Evolutionary conservation across 2,888 invertebrate species (phyloP).

Genomic region (Pristionchus maxplancki): DNA sequence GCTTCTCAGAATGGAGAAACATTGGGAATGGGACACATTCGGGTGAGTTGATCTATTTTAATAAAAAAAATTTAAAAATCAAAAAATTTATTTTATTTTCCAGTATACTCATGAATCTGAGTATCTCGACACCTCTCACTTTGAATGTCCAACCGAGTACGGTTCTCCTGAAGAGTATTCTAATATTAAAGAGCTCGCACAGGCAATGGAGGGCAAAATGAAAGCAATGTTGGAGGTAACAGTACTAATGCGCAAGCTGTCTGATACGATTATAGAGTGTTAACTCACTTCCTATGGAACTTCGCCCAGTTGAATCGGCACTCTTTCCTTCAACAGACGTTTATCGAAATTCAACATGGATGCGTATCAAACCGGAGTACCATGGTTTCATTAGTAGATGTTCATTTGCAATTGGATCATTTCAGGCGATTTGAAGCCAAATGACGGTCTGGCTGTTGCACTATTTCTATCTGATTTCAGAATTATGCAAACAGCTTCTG

Average conservation of each 20-base stretch:
- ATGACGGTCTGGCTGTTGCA: not conserved
- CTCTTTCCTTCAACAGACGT: not conserved
- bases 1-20: not conserved
- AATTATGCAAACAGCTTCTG: not conserved
- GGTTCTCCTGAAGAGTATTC: not conserved
- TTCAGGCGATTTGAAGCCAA: not conserved
- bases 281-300: not conserved
- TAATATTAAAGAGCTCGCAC: not conserved
- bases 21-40: not conserved
- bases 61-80: no score
- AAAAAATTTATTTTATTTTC: no score
- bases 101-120: not conserved
- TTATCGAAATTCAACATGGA: not conserved
- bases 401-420: not conserved
- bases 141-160: not conserved
- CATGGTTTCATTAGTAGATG: not conserved
- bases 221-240: not conserved
- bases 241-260: no score
- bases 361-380: not conserved
- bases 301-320: not conserved
- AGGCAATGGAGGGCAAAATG: not conserved
- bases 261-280: not conserved
- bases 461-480: constrained; percentile 14
- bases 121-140: not conserved
- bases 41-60: not conserved